phyloP scores from a whole-genome alignment of 2,113 vertebrate species.

The cat (Felis catus) region DNA sequence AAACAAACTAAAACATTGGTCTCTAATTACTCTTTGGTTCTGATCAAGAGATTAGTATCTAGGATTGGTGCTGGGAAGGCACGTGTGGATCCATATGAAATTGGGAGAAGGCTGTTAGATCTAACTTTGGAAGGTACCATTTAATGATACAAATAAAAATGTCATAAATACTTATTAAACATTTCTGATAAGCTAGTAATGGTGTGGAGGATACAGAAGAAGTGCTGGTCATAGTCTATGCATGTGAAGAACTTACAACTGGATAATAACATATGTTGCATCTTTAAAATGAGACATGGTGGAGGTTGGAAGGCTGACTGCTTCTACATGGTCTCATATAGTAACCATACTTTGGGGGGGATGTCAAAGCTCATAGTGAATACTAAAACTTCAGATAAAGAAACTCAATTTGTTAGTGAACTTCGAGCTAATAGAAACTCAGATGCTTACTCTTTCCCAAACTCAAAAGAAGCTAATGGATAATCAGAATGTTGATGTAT shows the following conservation, averaged over 20 bases:
- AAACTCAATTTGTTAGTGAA: neutral
- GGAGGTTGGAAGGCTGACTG: neutral
- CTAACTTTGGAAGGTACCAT: neutral
- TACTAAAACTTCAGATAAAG: neutral
- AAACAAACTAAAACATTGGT: neutral
- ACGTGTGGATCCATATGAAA: accelerated
- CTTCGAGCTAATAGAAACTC: neutral
- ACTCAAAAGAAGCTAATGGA: neutral
- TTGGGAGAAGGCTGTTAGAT: neutral
- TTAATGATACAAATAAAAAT: neutral
- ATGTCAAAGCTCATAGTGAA: neutral
- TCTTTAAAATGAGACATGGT: neutral
- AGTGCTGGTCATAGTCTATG: neutral
- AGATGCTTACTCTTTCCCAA: neutral
- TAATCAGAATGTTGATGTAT: neutral
- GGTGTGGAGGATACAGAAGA: neutral
- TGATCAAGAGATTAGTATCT: neutral
- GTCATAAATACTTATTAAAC: neutral
- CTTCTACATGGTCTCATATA: neutral
- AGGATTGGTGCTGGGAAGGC: neutral
- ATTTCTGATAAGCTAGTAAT: neutral
- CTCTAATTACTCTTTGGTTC: neutral
- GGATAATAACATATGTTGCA: neutral
- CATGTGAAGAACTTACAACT: neutral
- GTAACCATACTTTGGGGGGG: neutral